Evolutionary conservation across 2,797 vertebrate genomes (phyloP).

Genomic region (Pagetopsis macropterus): DNA sequence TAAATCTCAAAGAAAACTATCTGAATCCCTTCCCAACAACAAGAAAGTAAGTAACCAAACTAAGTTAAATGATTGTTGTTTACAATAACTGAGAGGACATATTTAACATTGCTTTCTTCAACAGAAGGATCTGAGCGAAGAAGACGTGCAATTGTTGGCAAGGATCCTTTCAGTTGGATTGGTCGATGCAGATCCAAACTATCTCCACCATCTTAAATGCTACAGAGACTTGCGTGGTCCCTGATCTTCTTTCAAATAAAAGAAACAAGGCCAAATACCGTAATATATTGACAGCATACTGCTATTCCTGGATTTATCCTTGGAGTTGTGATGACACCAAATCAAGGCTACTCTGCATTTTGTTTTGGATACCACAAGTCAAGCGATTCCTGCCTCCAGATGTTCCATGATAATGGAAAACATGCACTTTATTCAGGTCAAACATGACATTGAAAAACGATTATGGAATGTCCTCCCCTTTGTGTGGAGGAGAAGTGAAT

Average conservation of each 20-base stretch:
- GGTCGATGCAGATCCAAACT: slow-evolving; percentile 85
- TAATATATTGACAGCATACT: not conserved
- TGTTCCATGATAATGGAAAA: slow-evolving; percentile 1
- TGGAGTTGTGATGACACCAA: slow-evolving; percentile 15
- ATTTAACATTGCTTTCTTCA: not conserved
- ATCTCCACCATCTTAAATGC: slow-evolving; percentile 83
- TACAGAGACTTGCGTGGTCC: slow-evolving; percentile 76
- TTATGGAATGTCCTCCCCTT: not conserved
- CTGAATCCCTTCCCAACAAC: slow-evolving; percentile 56
- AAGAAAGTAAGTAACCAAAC: slow-evolving; percentile 68
- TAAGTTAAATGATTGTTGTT: not conserved
- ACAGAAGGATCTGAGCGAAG: slow-evolving; percentile 78
- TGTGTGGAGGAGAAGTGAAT: not conserved
- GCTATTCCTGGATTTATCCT: slow-evolving; percentile 3
- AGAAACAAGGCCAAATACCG: not conserved
- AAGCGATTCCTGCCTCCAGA: slow-evolving; percentile 3
- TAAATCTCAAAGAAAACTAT: slow-evolving; percentile 48
- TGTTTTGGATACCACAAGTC: slow-evolving; percentile 16
- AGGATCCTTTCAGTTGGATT: slow-evolving; percentile 81
- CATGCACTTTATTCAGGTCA: slow-evolving; percentile 15
- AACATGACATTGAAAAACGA: not conserved
- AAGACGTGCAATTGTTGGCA: slow-evolving; percentile 78
- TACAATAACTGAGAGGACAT: not conserved
- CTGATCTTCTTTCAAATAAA: slow-evolving; percentile 27
- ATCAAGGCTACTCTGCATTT: not conserved